Evolutionary conservation across 2,797 vertebrate species (phyloP), one percentile per base, ranked within the genome.

Genomic region (Myotis myotis): DNA sequence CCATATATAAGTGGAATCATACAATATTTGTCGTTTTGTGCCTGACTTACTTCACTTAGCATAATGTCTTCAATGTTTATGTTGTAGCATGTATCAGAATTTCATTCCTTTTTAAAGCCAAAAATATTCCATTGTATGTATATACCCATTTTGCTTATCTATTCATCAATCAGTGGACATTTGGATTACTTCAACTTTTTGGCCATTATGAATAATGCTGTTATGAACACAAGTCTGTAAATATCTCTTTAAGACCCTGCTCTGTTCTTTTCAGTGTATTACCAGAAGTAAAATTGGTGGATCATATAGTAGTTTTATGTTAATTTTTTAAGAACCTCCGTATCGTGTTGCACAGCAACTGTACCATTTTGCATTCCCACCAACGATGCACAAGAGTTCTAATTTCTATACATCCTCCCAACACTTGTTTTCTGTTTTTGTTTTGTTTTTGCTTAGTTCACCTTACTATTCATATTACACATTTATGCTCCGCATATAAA

Each of bases 401-500:
- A 30, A 15, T 62, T 30, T 62, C 60, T 62, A 13, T 30, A 62
- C 28, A 62, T 30, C 28, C 60, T 62, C 60, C 60, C 60, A 62
- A 62, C 28, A 62, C 60, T 62, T 62, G 60, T 62, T 62, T 62
- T 62, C 60, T 30, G 28, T 15, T 30, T 62, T 62, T 30, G 17
- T 55, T 49, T 25, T 57, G 53, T 55, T 55, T 55, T 55, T 33
- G 7, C 51, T 44, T 28, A n/a, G n/a, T 25, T 87, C 87, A 83
- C 64, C 47, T 49, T 79, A 64, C 28, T 30, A 51, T 66, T 83
- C 95, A 22, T 13, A 72, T 51, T 94, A 66, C 72, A 17, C n/a
- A 60, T 83, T 87, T 72, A 51, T 72, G 47, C n/a, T 72, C 71
- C 68, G 30, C n/a, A 80, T 89, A 71, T 38, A 93, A 71, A 87